Evolutionary conservation across 2,113 vertebrate species (phyloP).

Genomic region (Peromyscus maniculatus): DNA sequence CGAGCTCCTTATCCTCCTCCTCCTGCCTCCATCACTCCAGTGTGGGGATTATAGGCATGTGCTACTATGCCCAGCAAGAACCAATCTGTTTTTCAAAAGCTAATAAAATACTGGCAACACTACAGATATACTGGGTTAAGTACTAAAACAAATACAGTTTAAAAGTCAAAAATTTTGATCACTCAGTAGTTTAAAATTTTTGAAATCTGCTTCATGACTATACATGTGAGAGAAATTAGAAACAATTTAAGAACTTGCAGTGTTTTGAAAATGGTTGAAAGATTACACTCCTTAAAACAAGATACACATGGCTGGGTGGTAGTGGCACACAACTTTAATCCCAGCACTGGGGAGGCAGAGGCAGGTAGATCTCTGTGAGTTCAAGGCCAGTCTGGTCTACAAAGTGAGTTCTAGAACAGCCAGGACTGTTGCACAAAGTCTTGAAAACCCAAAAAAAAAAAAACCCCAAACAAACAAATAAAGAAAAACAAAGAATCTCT

Average conservation of each 20-base stretch:
- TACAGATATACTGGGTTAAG: background rate
- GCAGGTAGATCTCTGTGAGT: too few species aligned
- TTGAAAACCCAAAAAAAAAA: too few species aligned
- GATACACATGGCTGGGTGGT: background rate
- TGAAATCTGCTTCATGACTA: slow-evolving; percentile 42
- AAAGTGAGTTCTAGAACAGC: too few species aligned
- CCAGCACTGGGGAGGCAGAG: too few species aligned
- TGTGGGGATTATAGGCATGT: background rate
- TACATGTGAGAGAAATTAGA: background rate
- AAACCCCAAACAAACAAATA: too few species aligned
- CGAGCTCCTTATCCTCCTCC: background rate
- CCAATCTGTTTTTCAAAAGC: slow-evolving; percentile 52
- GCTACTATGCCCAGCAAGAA: slow-evolving; percentile 31
- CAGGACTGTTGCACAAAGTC: too few species aligned
- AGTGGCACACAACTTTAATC: too few species aligned
- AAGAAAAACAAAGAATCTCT: background rate
- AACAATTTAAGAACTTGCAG: background rate
- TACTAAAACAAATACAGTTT: slow-evolving; percentile 33
- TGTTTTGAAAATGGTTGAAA: slow-evolving; percentile 28
- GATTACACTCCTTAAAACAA: slow-evolving; percentile 9
- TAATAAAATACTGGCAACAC: slow-evolving; percentile 23
- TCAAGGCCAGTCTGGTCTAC: too few species aligned
- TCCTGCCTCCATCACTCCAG: background rate
- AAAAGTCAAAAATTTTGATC: slow-evolving; percentile 9
- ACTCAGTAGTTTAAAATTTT: slow-evolving; percentile 52